Conservation (phyloP, 2,888 invertebrate species). For the Crocallis elinguaria region DNA sequence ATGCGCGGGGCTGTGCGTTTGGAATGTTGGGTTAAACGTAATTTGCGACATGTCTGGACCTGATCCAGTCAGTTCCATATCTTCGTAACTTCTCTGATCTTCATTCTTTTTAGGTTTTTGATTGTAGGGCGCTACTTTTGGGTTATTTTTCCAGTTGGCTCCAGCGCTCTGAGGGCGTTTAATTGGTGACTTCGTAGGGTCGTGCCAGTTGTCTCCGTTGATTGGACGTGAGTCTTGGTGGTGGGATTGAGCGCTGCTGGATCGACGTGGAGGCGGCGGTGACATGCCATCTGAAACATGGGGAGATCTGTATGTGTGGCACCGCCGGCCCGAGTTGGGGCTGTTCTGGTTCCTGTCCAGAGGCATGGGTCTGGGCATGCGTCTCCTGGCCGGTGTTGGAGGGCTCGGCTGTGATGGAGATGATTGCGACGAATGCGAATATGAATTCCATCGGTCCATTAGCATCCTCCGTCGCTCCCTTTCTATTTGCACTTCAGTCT, state of each 20-base stretch:
- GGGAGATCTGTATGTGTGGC: slow-evolving; percentile 60
- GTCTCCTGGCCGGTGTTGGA: slow-evolving; percentile 69
- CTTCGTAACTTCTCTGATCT: slow-evolving; percentile 66
- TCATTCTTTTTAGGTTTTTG: slow-evolving; percentile 73
- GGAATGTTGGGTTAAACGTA: slow-evolving; percentile 82
- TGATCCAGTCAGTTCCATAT: slow-evolving; percentile 52
- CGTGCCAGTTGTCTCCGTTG: slow-evolving; percentile 76
- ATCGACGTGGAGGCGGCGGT: slow-evolving; percentile 70
- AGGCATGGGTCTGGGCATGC: slow-evolving; percentile 62
- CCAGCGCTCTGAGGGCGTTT: slow-evolving; percentile 78
- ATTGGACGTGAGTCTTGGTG: slow-evolving; percentile 64
- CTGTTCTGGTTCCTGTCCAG: slow-evolving; percentile 73
- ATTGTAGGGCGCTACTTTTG: slow-evolving; percentile 73
- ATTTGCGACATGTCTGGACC: slow-evolving; percentile 75
- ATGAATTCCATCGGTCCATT: slow-evolving; percentile 91
- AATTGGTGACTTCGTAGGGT: slow-evolving; percentile 72
- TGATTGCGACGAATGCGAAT: slow-evolving; percentile 84
- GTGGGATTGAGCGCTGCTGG: slow-evolving; percentile 71
- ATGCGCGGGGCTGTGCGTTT: slow-evolving; percentile 80
- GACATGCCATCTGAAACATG: slow-evolving; percentile 74
- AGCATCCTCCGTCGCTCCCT: slow-evolving; percentile 87
- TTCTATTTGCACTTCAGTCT: slow-evolving; percentile 89
- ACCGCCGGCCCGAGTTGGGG: slow-evolving; percentile 65
- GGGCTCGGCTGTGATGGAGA: slow-evolving; percentile 68
- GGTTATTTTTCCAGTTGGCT: slow-evolving; percentile 74